These are phyloP conservation scores for Albula glossodonta DNA, from an alignment of 2,113 vertebrate genomes.

Conservation along the genomic window DNA sequence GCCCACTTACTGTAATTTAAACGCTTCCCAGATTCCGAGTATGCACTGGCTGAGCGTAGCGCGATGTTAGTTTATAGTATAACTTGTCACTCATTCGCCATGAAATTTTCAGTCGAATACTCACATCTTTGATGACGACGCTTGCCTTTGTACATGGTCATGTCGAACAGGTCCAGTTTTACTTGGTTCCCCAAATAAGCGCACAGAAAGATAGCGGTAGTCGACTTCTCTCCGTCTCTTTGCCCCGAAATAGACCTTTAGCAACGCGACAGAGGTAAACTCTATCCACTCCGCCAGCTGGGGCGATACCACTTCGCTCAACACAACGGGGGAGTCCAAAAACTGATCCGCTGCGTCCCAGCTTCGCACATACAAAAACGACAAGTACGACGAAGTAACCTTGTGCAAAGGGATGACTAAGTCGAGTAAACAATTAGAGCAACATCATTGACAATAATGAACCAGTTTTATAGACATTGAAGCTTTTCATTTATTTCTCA, in stretches of 20 bases:
- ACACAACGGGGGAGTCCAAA: not conserved
- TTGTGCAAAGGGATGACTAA: not conserved
- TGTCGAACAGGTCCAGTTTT: constrained; percentile 48
- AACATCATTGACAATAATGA: not conserved
- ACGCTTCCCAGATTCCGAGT: not conserved
- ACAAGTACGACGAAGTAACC: not conserved
- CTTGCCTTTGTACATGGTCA: constrained; percentile 90
- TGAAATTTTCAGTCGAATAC: constrained; percentile 58
- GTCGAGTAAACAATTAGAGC: not conserved
- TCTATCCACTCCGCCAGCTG: not conserved
- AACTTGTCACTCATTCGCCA: not conserved
- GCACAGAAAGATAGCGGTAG: not conserved
- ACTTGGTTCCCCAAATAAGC: not conserved
- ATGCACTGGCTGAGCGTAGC: not conserved
- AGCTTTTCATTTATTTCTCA: not conserved
- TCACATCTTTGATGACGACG: constrained; percentile 93
- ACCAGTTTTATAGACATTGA: not conserved
- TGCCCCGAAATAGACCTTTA: constrained; percentile 1
- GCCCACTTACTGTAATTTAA: not conserved
- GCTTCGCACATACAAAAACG: not conserved
- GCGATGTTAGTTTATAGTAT: not conserved
- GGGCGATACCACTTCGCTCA: not conserved
- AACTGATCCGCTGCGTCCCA: not conserved
- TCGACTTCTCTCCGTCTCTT: not conserved
- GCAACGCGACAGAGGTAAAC: not conserved